Evolutionary conservation across 2,888 invertebrate genomes (phyloP), one percentile per base, ranked within the genome.

Genomic region (Lacanobia oleracea): DNA sequence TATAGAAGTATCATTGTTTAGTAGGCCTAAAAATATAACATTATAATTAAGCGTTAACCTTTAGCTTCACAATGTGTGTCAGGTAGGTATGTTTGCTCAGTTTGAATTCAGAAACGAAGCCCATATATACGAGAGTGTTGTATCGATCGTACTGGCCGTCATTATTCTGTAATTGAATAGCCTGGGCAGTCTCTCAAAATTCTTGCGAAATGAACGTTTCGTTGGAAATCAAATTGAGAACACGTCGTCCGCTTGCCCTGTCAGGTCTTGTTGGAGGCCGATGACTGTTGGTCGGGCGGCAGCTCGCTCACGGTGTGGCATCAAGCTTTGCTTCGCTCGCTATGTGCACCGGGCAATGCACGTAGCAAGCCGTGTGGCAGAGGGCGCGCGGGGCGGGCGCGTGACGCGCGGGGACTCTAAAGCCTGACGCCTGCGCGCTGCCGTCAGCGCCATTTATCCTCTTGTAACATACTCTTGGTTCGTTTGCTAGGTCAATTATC

Each of bases 401-500:
- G 93, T 87, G 92, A 68, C 86, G 90, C 80, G 91, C 94, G 88
- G 93, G 87, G 91, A 90, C 83, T 89, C 84, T 87, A 86, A 77
- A 78, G 75, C 86, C 83, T 84, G 88, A 91, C 93, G 94, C 94
- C 90, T 94, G 94, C 94, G 94, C 93, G 73, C 73, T 79, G 61
- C 88, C 78, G 77, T 79, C 88, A 86, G 75, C 90, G 90, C 91
- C 91, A 92, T 93, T 92, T 92, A 92, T 92, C 90, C 90, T 88
- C 91, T 89, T 91, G 91, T 93, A 93, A 91, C 90, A 88, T 90
- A 90, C 91, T 89, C 89, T 89, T 89, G 89, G 90, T 92, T 93
- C 92, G 93, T 93, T 93, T 92, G 91, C 91, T 91, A 90, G 89
- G 88, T 92, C 93, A 94, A 94, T 94, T 94, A 94, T 93, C 90